Conservation (phyloP, 2,888 invertebrate genomes). For the Chaetogeoica ovagalla region DNA sequence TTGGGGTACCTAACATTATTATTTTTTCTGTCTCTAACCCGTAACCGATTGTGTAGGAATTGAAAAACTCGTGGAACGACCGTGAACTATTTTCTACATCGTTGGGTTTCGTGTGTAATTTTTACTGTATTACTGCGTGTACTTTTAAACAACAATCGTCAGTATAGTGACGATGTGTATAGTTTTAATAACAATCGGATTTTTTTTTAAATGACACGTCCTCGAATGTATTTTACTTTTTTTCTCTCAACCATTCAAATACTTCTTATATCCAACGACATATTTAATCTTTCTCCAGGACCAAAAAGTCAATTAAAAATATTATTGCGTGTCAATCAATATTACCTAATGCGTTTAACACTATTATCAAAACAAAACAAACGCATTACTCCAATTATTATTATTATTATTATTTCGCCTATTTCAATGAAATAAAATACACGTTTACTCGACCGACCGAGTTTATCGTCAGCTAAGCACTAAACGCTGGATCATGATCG, state of each 20-base stretch:
- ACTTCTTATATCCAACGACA: neutral
- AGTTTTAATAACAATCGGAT: neutral
- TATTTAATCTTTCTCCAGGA: too few species aligned
- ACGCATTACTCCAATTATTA: too few species aligned
- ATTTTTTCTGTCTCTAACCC: neutral
- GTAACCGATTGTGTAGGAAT: neutral
- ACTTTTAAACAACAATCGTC: neutral
- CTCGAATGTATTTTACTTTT: neutral
- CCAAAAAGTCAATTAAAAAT: too few species aligned
- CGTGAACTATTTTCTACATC: conserved; percentile 39
- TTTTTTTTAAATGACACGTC: neutral
- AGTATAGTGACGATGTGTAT: neutral
- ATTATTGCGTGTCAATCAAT: too few species aligned
- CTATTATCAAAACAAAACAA: too few species aligned
- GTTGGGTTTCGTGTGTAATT: conserved; percentile 26
- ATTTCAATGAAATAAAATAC: too few species aligned
- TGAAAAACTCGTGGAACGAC: neutral
- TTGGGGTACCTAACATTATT: neutral
- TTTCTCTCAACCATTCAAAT: too few species aligned
- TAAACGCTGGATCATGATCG: too few species aligned
- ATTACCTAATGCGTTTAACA: too few species aligned
- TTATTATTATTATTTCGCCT: too few species aligned
- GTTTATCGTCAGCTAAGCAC: too few species aligned
- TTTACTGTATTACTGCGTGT: neutral
- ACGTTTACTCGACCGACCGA: too few species aligned